Percentiles rank a stretch among this genome's conserved stretches.
Evolutionary conservation across 2,797 vertebrate genomes (phyloP).

Genomic region (Hypotaenidia philippensis): DNA sequence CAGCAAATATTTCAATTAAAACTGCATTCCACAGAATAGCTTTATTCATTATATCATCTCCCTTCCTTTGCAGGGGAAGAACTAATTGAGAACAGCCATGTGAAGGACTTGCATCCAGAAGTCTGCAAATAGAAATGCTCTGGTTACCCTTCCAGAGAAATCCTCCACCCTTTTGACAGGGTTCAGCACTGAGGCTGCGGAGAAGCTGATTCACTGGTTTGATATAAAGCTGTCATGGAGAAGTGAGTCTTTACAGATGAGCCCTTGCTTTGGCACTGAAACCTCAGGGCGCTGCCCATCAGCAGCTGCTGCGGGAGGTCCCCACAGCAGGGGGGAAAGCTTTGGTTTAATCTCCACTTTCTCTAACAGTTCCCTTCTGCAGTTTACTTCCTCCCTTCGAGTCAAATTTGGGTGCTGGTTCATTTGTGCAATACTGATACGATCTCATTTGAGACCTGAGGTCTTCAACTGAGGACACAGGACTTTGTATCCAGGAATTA

Average conservation of each 20-base stretch:
- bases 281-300: neutral
- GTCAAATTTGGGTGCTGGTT: neutral
- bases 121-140: neutral
- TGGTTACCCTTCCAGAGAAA: neutral
- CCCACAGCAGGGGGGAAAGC: neutral
- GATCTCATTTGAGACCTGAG: neutral
- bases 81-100: neutral
- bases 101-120: neutral
- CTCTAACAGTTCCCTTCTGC: neutral
- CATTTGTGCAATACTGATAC: neutral
- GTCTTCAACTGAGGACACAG: neutral
- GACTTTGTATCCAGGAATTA: neutral
- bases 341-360: neutral
- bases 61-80: neutral
- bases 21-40: neutral
- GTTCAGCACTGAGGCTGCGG: neutral
- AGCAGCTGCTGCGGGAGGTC: neutral
- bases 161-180: neutral
- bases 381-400: neutral
- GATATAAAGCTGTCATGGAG: neutral
- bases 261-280: neutral
- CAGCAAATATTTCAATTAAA: conserved; percentile 17
- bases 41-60: neutral
- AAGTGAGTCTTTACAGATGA: neutral
- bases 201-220: neutral